A percentile compares a stretch with the other conserved stretches of the same genome.
Conservation (phyloP, 2,888 invertebrate genomes). For the Gibbula magus region DNA sequence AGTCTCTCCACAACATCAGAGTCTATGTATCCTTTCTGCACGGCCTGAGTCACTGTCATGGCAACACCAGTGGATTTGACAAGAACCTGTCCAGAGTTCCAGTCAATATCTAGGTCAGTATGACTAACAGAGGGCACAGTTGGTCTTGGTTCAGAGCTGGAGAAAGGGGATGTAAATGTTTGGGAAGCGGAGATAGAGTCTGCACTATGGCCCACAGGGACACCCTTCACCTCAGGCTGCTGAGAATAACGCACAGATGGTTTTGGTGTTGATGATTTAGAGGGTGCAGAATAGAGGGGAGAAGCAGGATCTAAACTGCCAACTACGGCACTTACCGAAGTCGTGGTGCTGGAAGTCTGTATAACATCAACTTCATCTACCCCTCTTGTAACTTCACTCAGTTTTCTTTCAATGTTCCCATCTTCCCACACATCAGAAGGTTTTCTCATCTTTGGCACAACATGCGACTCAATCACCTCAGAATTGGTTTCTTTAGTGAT, state of each 20-base stretch:
- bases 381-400: not conserved
- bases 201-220: constrained; percentile 35
- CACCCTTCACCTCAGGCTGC: constrained; percentile 21
- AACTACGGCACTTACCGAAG: constrained; percentile 34
- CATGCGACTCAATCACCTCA: not conserved
- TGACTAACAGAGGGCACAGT: constrained; percentile 21
- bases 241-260: constrained; percentile 18
- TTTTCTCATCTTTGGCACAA: not conserved
- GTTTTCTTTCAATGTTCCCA: constrained; percentile 1
- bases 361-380: constrained; percentile 10
- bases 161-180: constrained; percentile 36
- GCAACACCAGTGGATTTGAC: constrained; percentile 83
- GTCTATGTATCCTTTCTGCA: constrained; percentile 79
- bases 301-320: constrained; percentile 23
- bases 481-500: not conserved
- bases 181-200: constrained; percentile 31
- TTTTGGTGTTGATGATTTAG: constrained; percentile 15
- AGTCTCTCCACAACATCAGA: constrained; percentile 81
- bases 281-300: constrained; percentile 11
- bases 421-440: constrained; percentile 10
- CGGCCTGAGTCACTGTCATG: constrained; percentile 87
- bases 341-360: not conserved
- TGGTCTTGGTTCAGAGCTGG: constrained; percentile 8
- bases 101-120: constrained; percentile 59
- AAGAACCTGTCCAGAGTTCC: constrained; percentile 72